Evolutionary conservation across 2,113 vertebrate genomes (phyloP).

Genomic region (Myodes glareolus): DNA sequence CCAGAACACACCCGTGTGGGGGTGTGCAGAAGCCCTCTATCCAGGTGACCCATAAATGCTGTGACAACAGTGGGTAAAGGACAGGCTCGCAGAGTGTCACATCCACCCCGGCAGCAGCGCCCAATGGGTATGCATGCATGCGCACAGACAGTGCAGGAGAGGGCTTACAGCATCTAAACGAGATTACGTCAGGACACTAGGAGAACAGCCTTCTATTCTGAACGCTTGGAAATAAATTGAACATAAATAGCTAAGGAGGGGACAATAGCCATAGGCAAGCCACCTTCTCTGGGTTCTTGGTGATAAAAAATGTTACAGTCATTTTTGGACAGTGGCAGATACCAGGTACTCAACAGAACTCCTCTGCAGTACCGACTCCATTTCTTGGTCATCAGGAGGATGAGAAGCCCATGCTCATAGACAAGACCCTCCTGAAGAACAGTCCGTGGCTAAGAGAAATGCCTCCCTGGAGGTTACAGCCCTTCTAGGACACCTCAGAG

Average conservation of each 20-base stretch:
- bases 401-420: background rate
- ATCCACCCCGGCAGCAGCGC: background rate
- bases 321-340: background rate
- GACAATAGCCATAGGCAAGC: fast-evolving
- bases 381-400: too few species aligned
- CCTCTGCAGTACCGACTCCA: fast-evolving
- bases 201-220: background rate
- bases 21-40: background rate
- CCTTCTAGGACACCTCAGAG: fast-evolving
- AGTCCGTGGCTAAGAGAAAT: background rate
- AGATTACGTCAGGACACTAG: background rate
- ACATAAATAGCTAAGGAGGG: background rate
- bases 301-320: background rate
- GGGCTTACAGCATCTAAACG: too few species aligned
- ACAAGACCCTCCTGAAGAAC: fast-evolving
- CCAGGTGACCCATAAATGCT: fast-evolving
- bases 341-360: background rate
- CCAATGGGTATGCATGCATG: background rate
- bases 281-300: background rate
- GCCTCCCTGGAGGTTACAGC: too few species aligned
- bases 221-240: background rate
- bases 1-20: background rate
- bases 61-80: fast-evolving
- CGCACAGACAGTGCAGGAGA: background rate
- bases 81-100: background rate